These are phyloP conservation scores for Phortica variegata DNA, from an alignment of 1,140 invertebrate species.

Conservation along the genomic window DNA sequence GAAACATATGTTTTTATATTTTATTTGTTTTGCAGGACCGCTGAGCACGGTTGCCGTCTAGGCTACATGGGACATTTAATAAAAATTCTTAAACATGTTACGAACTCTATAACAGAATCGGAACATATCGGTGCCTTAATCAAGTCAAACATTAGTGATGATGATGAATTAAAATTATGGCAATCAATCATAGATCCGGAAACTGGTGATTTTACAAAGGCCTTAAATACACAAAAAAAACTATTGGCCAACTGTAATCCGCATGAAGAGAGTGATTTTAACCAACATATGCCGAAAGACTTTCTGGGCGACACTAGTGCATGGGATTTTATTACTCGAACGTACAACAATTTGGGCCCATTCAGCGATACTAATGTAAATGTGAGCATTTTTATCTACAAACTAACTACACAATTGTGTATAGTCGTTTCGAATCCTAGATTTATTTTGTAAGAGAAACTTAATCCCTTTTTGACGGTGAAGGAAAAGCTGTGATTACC, in stretches of 20 bases:
- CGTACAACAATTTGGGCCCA: slow-evolving; percentile 29
- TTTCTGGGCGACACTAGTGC: slow-evolving; percentile 29
- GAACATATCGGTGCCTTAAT: slow-evolving; percentile 55
- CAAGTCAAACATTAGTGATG: slow-evolving; percentile 35
- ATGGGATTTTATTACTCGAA: slow-evolving; percentile 27
- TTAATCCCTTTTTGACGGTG: background rate
- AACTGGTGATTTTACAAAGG: slow-evolving; percentile 42
- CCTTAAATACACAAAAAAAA: slow-evolving; percentile 38
- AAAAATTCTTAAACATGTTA: slow-evolving; percentile 60
- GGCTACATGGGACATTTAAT: slow-evolving; percentile 80
- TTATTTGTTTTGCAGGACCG: slow-evolving; percentile 18
- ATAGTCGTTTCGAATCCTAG: slow-evolving; percentile 29
- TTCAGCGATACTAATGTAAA: slow-evolving; percentile 3
- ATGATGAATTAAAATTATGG: slow-evolving; percentile 36
- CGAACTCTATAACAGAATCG: slow-evolving; percentile 47
- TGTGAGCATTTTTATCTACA: too few relatives aligned
- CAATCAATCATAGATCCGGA: slow-evolving; percentile 43
- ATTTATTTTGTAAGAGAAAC: slow-evolving; percentile 5
- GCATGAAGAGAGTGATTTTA: slow-evolving; percentile 41
- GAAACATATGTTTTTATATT: background rate
- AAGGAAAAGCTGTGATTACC: slow-evolving; percentile 6
- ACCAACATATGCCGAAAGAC: slow-evolving; percentile 28
- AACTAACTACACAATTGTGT: too few relatives aligned
- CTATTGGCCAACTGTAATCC: slow-evolving; percentile 48
- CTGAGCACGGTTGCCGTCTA: slow-evolving; percentile 59